A percentile compares a stretch with the other conserved stretches of the same genome.
Evolutionary conservation across 2,888 invertebrate genomes (phyloP).

Genomic region (Eilema sororculum): DNA sequence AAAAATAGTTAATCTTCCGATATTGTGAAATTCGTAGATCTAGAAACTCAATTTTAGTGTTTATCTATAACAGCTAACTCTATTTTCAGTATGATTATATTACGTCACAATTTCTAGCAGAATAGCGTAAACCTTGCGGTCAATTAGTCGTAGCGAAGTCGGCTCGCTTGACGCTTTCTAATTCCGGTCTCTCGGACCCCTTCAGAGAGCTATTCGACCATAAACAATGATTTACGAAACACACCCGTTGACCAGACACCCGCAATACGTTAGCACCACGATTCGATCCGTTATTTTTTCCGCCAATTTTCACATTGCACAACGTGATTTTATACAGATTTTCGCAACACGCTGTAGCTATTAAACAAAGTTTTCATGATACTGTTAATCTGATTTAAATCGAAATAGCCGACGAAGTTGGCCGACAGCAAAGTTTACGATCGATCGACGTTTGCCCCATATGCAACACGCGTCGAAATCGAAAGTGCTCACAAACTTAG

Average conservation of each 20-base stretch:
- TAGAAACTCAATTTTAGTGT: constrained; percentile 30
- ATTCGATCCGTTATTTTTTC: constrained; percentile 71
- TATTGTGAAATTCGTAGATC: constrained; percentile 20
- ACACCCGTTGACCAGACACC: constrained; percentile 64
- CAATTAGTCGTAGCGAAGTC: constrained; percentile 79
- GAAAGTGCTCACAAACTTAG: constrained; percentile 77
- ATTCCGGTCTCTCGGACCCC: constrained; percentile 78
- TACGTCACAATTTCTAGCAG: constrained; percentile 74
- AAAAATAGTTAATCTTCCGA: constrained; percentile 20
- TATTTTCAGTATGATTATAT: constrained; percentile 57
- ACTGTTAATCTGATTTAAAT: constrained; percentile 59
- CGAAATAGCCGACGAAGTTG: constrained; percentile 63
- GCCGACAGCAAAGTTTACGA: constrained; percentile 66
- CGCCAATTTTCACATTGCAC: constrained; percentile 70
- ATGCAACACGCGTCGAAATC: constrained; percentile 82
- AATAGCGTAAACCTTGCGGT: constrained; percentile 83
- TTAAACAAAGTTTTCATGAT: constrained; percentile 31
- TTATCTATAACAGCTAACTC: constrained; percentile 23
- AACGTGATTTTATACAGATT: constrained; percentile 52
- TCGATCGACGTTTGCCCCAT: constrained; percentile 78
- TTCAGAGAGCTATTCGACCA: constrained; percentile 80
- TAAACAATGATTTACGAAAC: constrained; percentile 85
- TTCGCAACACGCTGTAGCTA: constrained; percentile 37
- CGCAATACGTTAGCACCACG: constrained; percentile 67
- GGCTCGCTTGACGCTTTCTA: constrained; percentile 83